Evolutionary conservation across 2,113 vertebrate species (phyloP), one percentile per base, ranked within the genome.

Genomic region (Mesitornis unicolor): DNA sequence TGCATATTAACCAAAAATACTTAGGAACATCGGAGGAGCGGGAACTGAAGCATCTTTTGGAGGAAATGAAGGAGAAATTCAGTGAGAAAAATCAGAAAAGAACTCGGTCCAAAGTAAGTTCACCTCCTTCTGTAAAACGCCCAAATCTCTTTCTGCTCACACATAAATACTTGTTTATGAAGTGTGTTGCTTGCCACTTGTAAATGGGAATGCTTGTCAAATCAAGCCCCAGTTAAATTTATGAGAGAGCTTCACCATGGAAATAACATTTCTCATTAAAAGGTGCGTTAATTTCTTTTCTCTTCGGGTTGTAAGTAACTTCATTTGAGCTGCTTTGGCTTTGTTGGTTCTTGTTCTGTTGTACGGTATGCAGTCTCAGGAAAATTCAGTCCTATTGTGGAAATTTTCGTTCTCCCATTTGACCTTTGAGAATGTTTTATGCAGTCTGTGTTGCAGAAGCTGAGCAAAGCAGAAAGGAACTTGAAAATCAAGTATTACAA

Each of bases 61-160:
- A 99, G 56, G 99, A 99, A 93, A 99, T 99, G 98, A 99, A 99
- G 97, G 99, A 99, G 97, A 99, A 99, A 94, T 99, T 99, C 93
- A 99, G 98, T 10, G 97, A 98, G 96, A 98, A 97, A 93, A 98
- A 93, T 85, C 98, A 98, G 79, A 99, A 99, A 93, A 98, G 98
- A 89, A 85, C 97, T 50, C 98, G 98, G 59, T 98, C 99, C 71
- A 99, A 99, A 98, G 99, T 99, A 98, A 99, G 99, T 98, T 68
- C 56, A 51, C 70, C n/a, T 78, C 24, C 57, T 80, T 15, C 11
- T 89, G 57, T 94, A 84, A 60, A 91, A 35, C 68, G 90, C 92
- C n/a, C 85, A 40, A 17, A 43, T 86, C 59, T 64, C 67, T 73
- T 36, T 63, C 40, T 79, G 47, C 48, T 93, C 75, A 60, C 68